A percentile compares a stretch with the other conserved stretches of the same genome.
phyloP scores from a whole-genome alignment of 2,888 invertebrate genomes.

The Phania funesta region DNA sequence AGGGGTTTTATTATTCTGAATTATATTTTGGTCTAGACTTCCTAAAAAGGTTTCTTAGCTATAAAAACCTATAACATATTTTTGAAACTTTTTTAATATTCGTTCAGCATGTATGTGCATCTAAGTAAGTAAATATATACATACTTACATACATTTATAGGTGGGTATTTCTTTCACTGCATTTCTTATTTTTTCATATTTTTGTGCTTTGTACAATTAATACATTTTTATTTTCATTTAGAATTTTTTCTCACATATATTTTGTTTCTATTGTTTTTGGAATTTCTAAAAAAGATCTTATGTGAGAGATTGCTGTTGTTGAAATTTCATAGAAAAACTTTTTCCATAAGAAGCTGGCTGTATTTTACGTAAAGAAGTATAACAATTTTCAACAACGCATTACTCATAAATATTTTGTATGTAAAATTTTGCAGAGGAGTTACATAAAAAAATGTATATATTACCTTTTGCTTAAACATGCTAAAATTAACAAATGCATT shows the following conservation, averaged over 20 bases:
- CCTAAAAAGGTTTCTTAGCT: conserved; percentile 16
- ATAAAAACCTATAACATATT: conserved; percentile 38
- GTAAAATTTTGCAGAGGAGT: conserved; percentile 11
- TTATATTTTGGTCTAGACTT: conserved; percentile 53
- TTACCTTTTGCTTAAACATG: no score
- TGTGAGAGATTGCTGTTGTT: conserved; percentile 17
- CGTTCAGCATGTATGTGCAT: background rate
- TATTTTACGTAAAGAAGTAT: background rate
- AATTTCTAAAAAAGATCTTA: conserved; percentile 15
- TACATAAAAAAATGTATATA: no score
- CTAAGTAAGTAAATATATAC: no score
- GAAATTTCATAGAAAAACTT: conserved; percentile 8
- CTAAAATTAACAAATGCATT: no score
- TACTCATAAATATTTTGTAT: no score
- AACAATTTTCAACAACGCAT: background rate
- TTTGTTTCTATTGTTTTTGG: background rate
- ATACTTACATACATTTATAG: no score
- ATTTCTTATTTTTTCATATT: no score
- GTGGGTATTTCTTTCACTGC: no score
- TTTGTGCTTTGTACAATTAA: conserved; percentile 13
- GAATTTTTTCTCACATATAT: background rate
- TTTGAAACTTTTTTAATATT: conserved; percentile 42
- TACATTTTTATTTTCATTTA: background rate
- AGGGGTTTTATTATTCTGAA: background rate
- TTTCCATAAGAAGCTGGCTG: background rate